These are phyloP conservation scores for Cariama cristata DNA, from an alignment of 2,113 vertebrate species.

Conservation along the genomic window DNA sequence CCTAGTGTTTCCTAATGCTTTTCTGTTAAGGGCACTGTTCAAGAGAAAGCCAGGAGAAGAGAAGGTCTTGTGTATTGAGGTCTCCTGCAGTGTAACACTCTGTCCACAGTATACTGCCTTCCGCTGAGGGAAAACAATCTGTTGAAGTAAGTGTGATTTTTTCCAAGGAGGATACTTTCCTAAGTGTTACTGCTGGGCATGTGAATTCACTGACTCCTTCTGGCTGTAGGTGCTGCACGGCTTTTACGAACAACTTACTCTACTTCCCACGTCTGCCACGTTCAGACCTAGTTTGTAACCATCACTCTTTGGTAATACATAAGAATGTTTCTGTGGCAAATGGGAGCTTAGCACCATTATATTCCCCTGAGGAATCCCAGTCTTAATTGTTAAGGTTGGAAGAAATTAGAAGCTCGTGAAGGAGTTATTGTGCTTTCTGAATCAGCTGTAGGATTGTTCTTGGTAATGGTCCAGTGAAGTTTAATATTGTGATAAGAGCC, in stretches of 20 bases:
- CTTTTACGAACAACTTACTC: background rate
- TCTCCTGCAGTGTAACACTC: background rate
- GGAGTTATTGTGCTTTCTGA: background rate
- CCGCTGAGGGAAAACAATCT: background rate
- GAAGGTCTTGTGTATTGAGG: background rate
- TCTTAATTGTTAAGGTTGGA: background rate
- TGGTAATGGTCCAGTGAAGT: slow-evolving; percentile 8
- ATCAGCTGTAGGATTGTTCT: background rate
- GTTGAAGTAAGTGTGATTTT: background rate
- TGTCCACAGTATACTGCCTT: background rate
- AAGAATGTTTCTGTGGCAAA: background rate
- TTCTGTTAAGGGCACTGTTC: background rate
- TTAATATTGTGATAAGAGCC: background rate
- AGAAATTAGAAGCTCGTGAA: background rate
- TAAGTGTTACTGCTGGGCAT: background rate
- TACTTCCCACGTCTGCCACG: accelerated
- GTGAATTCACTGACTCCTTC: accelerated
- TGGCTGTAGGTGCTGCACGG: background rate
- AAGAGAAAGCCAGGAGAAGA: background rate
- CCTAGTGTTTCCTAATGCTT: background rate
- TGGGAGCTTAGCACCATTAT: background rate
- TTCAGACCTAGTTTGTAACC: background rate
- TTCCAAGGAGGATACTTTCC: background rate
- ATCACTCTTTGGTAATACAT: accelerated
- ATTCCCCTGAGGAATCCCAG: background rate